Evolutionary conservation across 1,140 invertebrate genomes (phyloP), one percentile per base, ranked within the genome.

Genomic region (Cyrtorhinus lividipennis): DNA sequence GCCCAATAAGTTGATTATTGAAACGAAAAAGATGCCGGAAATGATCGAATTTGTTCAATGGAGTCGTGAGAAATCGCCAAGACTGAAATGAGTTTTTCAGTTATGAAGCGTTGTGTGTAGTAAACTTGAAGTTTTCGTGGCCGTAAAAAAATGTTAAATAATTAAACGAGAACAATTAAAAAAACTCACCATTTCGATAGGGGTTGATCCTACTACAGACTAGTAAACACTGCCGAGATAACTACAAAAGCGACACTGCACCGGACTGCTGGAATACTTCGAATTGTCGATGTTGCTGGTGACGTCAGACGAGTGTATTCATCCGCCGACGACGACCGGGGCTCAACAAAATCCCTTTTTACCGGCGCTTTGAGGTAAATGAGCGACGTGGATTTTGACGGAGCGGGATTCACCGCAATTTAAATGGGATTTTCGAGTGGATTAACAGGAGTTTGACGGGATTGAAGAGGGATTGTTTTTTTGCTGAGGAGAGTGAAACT

Each of bases 211-310:
- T 57, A 53, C 10, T 20, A 67, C 67, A 63, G 65, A 66, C 66
- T 68, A 68, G 64, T 68, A 67, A 67, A 67, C 67, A 67, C 66
- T 63, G 60, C 66, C 66, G 64, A 66, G 65, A 65, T 62, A 67
- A 68, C 66, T 68, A 68, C 62, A 67, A 68, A 68, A 66, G 66
- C 66, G 66, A 69, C 67, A 67, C 67, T 67, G 67, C 66, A 68
- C 68, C 66, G 65, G 65, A 46, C 62, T 65, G 64, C 65, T 58
- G 64, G 64, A 69, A 67, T 69, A 66, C 68, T 67, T 67, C 63
- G 68, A 69, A 69, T 68, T 64, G 66, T 68, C 64, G 67, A 67
- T 66, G 66, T 62, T 64, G 46, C 48, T 64, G 61, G 62, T 15
- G 67, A 67, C 67, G 67, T 68, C 65, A 67, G 24, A 30, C n/a